Base-by-base conservation (phyloP, 37 sponge, comb jelly and placozoan genomes). In the Beroe ovata region DNA sequence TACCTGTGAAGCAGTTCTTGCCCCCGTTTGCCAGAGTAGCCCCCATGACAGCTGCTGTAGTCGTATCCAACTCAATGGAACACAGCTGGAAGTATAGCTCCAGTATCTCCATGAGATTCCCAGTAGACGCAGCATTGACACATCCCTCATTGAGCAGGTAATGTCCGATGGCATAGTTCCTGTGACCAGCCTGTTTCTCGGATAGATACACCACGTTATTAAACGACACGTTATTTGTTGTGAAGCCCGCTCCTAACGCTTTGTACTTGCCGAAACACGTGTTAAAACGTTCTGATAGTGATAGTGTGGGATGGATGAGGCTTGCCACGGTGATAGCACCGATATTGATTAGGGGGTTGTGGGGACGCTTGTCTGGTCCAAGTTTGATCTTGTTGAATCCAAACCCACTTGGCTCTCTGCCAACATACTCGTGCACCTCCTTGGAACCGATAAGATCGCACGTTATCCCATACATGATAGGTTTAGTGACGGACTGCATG, bases 1-100 rank as follows among this genome's bases (percentile, higher is more conserved):
- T 47, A 77, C 84, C 84, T 36, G 84, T 77, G 47, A 77, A 77
- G 47, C 39, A 42, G 25, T 77, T 77, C 54, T 19, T 42, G 21
- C 96, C 96, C 29, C 92, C 93, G 41, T 94, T 94, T 25, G 96
- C 96, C 30, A 95, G 92, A n/a, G 94, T 94, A 58, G 94, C 96
- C 14, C 94, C 96, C 94, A 95, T 94, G 11, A 94, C 91, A 28
- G 92, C 91, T n/a, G 92, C 96, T 22, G 89, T 89, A 33, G 54
- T 16, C 29, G 90, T 89, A 90, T 92, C 90, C 59, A 94, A 60
- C 90, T 94, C 94, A 54, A 94, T 90, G 26, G 96, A 92, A 64
- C 96, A 95, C 34, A 94, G 90, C 93, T 95, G 88, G 38, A 93
- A 34, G 41, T 60, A 91, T 20, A 90, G 42, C 84, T 77, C 63